These are phyloP conservation scores for Neopipo cinnamomea DNA, from an alignment of 2,113 vertebrate genomes.

Conservation along the genomic window DNA sequence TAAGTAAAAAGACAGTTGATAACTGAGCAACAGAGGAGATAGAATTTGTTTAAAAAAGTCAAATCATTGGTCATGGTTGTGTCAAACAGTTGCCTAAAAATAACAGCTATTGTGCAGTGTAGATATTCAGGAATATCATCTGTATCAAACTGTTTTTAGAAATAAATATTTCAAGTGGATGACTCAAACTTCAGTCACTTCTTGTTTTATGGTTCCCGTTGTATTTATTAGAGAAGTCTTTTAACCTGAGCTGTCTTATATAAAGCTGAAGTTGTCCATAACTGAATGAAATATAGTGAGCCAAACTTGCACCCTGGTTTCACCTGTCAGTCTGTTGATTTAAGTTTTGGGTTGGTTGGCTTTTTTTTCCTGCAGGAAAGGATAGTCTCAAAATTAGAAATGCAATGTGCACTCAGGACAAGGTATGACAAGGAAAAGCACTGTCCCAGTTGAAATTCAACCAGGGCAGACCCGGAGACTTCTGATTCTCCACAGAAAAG, in stretches of 20 bases:
- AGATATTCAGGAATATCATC: not conserved
- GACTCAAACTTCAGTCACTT: not conserved
- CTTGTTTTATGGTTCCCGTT: not conserved
- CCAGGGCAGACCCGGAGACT: too few species aligned
- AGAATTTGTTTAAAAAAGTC: not conserved
- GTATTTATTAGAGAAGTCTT: not conserved
- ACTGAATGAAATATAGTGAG: not conserved
- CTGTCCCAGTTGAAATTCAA: not conserved
- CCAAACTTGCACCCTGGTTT: not conserved
- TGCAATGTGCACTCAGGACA: not conserved
- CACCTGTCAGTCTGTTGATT: not conserved
- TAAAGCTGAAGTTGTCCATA: not conserved
- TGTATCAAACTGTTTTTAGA: not conserved
- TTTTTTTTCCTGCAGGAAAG: not conserved
- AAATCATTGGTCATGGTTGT: not conserved
- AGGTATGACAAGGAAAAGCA: not conserved
- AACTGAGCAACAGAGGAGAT: not conserved
- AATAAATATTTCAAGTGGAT: not conserved
- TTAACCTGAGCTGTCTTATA: not conserved
- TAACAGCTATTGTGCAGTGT: not conserved
- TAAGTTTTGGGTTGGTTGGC: not conserved
- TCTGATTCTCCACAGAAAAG: not conserved
- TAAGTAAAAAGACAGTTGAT: not conserved
- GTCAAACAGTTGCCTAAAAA: not conserved
- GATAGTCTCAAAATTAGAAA: not conserved